Conservation (phyloP, 1,140 invertebrate species). For the Musca vetustissima region DNA sequence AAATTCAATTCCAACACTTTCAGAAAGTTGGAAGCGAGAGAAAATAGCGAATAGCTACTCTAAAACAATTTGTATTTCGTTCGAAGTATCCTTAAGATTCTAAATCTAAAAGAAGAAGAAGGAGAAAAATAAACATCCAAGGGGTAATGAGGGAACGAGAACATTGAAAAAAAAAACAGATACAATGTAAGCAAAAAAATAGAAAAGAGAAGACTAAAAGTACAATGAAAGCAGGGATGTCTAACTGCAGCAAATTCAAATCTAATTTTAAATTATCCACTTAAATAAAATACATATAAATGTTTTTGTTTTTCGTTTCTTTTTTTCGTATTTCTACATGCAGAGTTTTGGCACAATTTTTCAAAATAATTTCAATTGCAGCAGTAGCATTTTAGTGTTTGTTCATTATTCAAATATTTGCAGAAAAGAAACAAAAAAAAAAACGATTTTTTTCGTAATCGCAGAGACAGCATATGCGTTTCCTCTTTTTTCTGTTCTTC, state of each 20-base stretch:
- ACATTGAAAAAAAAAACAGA: slow-evolving; percentile 23
- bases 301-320: slow-evolving; percentile 3
- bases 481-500: neutral
- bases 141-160: slow-evolving; percentile 6
- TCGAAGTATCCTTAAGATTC: slow-evolving; percentile 40
- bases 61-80: slow-evolving; percentile 32
- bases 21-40: slow-evolving; percentile 1
- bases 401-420: slow-evolving; percentile 12
- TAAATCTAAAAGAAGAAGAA: slow-evolving; percentile 33
- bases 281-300: slow-evolving; percentile 22
- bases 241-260: neutral
- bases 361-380: neutral
- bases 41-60: neutral
- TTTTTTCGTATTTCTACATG: neutral
- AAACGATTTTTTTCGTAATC: slow-evolving; percentile 16
- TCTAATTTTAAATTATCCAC: slow-evolving; percentile 19
- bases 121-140: too few relatives aligned
- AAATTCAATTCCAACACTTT: neutral
- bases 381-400: slow-evolving; percentile 1
- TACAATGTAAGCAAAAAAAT: neutral
- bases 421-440: neutral
- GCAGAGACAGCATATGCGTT: slow-evolving; percentile 12
- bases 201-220: neutral
- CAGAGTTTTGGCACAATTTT: slow-evolving; percentile 13
- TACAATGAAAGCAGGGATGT: too few relatives aligned